Evolutionary conservation across 2,113 vertebrate species (phyloP).

Genomic region (Nymphicus hollandicus): DNA sequence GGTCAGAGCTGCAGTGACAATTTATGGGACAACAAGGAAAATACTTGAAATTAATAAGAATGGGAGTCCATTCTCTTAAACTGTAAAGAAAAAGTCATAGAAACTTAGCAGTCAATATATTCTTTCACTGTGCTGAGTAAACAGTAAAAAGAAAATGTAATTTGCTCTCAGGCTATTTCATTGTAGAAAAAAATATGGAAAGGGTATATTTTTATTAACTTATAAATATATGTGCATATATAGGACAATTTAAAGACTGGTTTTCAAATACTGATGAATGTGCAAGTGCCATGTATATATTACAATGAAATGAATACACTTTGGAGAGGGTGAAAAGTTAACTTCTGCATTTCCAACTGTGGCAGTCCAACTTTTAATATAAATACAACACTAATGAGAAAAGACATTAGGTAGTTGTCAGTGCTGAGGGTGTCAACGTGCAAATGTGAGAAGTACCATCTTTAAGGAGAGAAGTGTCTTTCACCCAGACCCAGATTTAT

Average conservation of each 20-base stretch:
- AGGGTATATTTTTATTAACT: constrained; percentile 52
- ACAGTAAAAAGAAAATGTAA: constrained; percentile 61
- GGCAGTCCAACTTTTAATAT: background rate
- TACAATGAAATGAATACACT: background rate
- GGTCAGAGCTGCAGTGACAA: background rate
- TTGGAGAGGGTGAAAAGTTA: background rate
- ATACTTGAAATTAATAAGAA: background rate
- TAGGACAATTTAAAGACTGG: constrained; percentile 36
- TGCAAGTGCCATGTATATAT: constrained; percentile 2
- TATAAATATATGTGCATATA: constrained; percentile 62
- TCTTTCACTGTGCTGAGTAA: constrained; percentile 58
- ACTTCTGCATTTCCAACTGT: background rate
- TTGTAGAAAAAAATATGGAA: constrained; percentile 16
- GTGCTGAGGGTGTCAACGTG: background rate
- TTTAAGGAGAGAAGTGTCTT: background rate
- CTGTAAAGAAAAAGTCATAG: background rate
- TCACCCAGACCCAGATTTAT: background rate
- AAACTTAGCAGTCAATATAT: constrained; percentile 50
- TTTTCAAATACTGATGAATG: constrained; percentile 36
- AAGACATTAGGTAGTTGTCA: background rate
- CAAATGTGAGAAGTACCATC: background rate
- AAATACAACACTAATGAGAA: background rate
- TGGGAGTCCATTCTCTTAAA: background rate
- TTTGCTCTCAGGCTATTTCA: constrained; percentile 49
- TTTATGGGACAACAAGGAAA: constrained; percentile 10